Percentiles rank a stretch among this genome's conserved stretches.
Conservation (phyloP, 2,797 vertebrate genomes). For the Muscicapa comitata region DNA sequence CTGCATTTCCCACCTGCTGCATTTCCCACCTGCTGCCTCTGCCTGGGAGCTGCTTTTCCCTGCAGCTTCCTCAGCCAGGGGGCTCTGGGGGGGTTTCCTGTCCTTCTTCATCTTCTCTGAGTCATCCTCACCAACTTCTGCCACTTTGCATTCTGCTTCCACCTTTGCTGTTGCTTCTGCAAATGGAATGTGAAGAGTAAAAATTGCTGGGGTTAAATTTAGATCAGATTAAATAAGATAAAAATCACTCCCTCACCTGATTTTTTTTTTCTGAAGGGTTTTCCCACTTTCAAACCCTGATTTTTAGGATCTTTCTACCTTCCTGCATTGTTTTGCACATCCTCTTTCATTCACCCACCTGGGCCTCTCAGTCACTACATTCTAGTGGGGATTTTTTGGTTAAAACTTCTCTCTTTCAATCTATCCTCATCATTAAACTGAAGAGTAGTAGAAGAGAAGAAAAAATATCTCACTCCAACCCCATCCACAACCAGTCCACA, state of each 20-base stretch:
- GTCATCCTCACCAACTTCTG: background rate
- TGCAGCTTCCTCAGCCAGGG: background rate
- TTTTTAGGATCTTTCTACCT: background rate
- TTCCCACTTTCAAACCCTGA: background rate
- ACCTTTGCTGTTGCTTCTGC: background rate
- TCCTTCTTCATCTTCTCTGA: slow-evolving; percentile 1
- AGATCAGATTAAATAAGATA: background rate
- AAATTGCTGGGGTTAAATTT: background rate
- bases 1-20: background rate
- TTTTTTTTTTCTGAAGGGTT: background rate
- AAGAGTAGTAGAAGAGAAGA: background rate
- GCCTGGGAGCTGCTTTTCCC: background rate
- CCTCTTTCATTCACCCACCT: background rate
- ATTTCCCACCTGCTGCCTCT: background rate
- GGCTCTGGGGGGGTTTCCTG: background rate
- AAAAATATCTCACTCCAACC: background rate
- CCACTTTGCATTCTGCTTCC: background rate
- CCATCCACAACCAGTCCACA: background rate
- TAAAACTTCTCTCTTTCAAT: background rate
- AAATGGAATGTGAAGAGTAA: background rate
- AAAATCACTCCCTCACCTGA: background rate
- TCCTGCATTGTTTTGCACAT: no score
- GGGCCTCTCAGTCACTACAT: background rate
- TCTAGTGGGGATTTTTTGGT: fast-evolving
- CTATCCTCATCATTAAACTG: background rate